These are phyloP conservation scores for Pundamilia nyererei DNA, from an alignment of 2,113 vertebrate genomes.

Conservation along the genomic window DNA sequence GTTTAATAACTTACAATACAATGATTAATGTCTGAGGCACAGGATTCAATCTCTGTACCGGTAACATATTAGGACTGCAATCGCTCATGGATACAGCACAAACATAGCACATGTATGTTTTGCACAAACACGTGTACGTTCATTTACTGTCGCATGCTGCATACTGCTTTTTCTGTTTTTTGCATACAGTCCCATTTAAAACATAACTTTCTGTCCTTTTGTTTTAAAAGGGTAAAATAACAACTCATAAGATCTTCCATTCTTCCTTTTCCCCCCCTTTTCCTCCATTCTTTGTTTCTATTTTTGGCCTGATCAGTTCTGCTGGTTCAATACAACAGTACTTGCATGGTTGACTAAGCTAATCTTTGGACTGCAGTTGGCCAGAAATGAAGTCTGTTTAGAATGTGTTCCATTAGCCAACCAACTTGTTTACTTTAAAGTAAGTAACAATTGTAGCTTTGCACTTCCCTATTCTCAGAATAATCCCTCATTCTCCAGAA, in stretches of 20 bases:
- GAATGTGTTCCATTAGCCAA: neutral
- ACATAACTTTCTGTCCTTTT: neutral
- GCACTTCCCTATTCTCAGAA: neutral
- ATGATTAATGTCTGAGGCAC: neutral
- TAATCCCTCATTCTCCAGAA: neutral
- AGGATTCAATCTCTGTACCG: neutral
- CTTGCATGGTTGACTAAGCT: neutral
- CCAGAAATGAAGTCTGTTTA: neutral
- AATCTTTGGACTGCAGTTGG: neutral
- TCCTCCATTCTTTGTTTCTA: neutral
- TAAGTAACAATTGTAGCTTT: neutral
- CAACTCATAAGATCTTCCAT: neutral
- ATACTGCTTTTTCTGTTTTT: neutral
- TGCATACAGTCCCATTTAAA: neutral
- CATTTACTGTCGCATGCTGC: fast-evolving
- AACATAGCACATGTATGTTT: neutral
- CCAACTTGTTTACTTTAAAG: neutral
- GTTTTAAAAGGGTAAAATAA: neutral
- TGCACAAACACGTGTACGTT: neutral
- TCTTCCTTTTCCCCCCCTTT: fast-evolving
- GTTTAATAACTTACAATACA: conserved; percentile 15
- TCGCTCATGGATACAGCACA: neutral
- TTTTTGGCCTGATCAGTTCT: neutral
- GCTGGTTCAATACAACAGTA: neutral
- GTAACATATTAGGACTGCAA: neutral